A percentile compares a stretch with the other conserved stretches of the same genome.
Conservation (phyloP, 2,113 vertebrate species). For the Oncorhynchus tshawytscha region DNA sequence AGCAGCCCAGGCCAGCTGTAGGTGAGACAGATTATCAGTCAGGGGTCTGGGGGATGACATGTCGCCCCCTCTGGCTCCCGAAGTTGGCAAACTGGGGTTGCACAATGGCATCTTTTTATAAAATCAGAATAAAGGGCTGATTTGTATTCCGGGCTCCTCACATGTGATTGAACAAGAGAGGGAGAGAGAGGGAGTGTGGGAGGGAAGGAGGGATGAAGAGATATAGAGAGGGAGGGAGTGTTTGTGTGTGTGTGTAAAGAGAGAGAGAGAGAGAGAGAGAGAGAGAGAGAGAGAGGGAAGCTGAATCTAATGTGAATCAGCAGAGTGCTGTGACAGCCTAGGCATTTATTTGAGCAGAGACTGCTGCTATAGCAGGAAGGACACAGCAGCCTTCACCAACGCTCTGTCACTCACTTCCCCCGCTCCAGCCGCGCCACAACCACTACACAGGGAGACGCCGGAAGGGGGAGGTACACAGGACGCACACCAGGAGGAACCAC, state of each 20-base stretch:
- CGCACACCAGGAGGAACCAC: slow-evolving; percentile 9
- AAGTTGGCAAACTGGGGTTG: slow-evolving; percentile 11
- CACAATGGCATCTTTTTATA: slow-evolving; percentile 75
- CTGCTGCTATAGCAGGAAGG: slow-evolving; percentile 57
- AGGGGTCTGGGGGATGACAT: no score
- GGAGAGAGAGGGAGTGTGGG: slow-evolving; percentile 55
- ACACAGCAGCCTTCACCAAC: slow-evolving; percentile 40
- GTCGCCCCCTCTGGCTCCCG: not conserved
- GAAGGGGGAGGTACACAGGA: not conserved
- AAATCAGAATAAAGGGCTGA: slow-evolving; percentile 50
- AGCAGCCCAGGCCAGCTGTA: not conserved
- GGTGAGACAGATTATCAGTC: no score
- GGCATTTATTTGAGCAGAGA: slow-evolving; percentile 71
- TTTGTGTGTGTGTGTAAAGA: slow-evolving; percentile 29
- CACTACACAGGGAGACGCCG: slow-evolving; percentile 49
- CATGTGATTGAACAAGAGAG: slow-evolving; percentile 69
- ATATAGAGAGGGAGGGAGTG: slow-evolving; percentile 27
- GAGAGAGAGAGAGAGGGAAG: slow-evolving; percentile 27
- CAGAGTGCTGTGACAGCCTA: slow-evolving; percentile 72
- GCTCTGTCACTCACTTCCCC: slow-evolving; percentile 53
- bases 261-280: slow-evolving; percentile 35
- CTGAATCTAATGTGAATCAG: slow-evolving; percentile 70
- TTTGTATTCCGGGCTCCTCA: slow-evolving; percentile 71
- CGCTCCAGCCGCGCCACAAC: slow-evolving; percentile 30
- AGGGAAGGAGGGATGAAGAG: slow-evolving; percentile 39